Evolutionary conservation across 1,140 invertebrate species (phyloP), one percentile per base, ranked within the genome.

Genomic region (Anastrepha ludens): DNA sequence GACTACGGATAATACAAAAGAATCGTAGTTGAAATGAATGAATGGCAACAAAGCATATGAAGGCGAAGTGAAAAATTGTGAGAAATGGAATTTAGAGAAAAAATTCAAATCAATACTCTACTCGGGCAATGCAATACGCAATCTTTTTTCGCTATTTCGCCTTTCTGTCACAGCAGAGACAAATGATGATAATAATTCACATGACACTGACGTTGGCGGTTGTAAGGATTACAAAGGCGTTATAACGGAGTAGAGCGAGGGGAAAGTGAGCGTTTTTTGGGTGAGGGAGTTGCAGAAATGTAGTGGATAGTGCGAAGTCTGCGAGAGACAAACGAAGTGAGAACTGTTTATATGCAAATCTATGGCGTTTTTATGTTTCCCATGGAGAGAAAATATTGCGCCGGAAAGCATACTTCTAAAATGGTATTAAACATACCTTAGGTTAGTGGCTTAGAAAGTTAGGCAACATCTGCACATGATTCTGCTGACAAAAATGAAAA

Each of bases 151-250:
- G 47, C 6, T 81, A 20, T 13, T 55, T 62, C 15, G 47, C 74
- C n/a, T 55, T 29, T 13, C 17, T 8, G 50, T 13, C 6, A 50
- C 47, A 2, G n/a, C 9, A 29, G 74, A 81, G 44, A 81, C 74
- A 81, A 81, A 81, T 81, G 47, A 11, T 81, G 50, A 50, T 47
- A 81, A 81, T 81, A 55, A 81, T 55, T 81, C 44, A 81, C 7
- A 39, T 39, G 60, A n/a, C 17, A n/a, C 3, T 62, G 60, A 4
- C 60, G 15, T 3, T 47, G 39, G 67, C 39, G 67, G 41, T n/a
- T 47, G 15, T 3, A 6, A 11, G 67, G 0, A 67, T 41, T 29
- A 39, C 67, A 74, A 11, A 11, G 15, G 6, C 39, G 9, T 39
- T 9, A 39, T 6, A 67, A 29, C 1, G 6, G 9, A 17, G 60